phyloP scores from a whole-genome alignment of 2,888 invertebrate genomes.

The Ischnus inquisitorius region DNA sequence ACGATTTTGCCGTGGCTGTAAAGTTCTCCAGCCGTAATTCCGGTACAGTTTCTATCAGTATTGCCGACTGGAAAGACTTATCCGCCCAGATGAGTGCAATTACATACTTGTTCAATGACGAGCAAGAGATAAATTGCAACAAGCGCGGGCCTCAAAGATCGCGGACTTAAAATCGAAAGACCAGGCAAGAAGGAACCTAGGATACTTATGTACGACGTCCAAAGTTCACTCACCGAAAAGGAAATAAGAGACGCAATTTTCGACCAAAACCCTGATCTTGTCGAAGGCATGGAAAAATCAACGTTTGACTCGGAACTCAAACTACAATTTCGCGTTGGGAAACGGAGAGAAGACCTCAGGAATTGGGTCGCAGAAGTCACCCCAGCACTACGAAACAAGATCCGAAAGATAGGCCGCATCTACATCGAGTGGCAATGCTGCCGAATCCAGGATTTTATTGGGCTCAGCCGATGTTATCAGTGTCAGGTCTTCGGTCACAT shows the following conservation, averaged over 20 bases:
- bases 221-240: background rate
- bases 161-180: background rate
- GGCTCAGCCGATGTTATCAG: background rate
- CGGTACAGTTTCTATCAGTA: no score
- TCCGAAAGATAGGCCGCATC: background rate
- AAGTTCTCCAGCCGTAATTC: no score
- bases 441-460: constrained; percentile 24
- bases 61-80: no score
- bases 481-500: background rate
- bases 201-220: constrained; percentile 41
- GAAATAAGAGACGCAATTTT: background rate
- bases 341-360: background rate
- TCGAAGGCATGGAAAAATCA: background rate
- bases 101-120: no score
- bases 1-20: no score
- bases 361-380: constrained; percentile 55
- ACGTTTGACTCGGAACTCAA: constrained; percentile 14
- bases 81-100: no score
- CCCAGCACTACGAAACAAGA: constrained; percentile 34
- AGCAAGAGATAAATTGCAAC: no score
- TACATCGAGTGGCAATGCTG: constrained; percentile 52
- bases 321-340: background rate
- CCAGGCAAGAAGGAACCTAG: background rate
- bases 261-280: constrained; percentile 23
- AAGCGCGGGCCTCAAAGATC: background rate